Percentiles rank a stretch among this genome's conserved stretches.
These are phyloP conservation scores for Caenorhabditis imperialis DNA, from an alignment of 2,888 invertebrate species.

Conservation along the genomic window DNA sequence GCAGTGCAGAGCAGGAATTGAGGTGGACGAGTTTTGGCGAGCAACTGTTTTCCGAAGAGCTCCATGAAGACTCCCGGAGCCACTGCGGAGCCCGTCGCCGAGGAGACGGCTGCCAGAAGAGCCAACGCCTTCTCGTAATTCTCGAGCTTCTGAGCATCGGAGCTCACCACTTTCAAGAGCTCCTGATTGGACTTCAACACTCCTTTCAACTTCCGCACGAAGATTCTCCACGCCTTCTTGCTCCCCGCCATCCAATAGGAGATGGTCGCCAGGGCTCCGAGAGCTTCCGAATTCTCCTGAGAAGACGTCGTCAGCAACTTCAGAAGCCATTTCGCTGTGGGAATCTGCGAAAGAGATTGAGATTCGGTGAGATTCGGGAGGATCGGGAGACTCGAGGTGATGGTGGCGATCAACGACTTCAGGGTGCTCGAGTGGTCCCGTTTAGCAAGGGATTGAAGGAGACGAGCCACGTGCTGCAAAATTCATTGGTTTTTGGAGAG, in stretches of 20 bases:
- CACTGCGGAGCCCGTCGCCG: neutral
- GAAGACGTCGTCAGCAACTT: neutral
- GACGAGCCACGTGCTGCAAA: constrained; percentile 48
- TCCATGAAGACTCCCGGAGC: constrained; percentile 35
- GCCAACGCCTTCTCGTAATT: constrained; percentile 35
- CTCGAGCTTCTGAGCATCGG: constrained; percentile 13
- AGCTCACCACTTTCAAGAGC: constrained; percentile 2
- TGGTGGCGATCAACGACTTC: constrained; percentile 38
- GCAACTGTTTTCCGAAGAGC: constrained; percentile 42
- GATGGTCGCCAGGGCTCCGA: constrained; percentile 32
- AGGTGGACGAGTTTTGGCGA: constrained; percentile 48
- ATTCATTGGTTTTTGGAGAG: neutral
- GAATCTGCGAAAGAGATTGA: constrained; percentile 16
- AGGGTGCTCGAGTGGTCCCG: constrained; percentile 46
- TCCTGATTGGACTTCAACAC: constrained; percentile 5
- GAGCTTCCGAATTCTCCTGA: constrained; percentile 10
- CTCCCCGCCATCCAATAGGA: constrained; percentile 50
- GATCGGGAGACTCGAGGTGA: constrained; percentile 20
- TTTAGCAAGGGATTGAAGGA: constrained; percentile 51
- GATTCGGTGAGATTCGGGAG: constrained; percentile 21
- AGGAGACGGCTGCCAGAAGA: constrained; percentile 33
- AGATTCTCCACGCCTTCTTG: constrained; percentile 31
- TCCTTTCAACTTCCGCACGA: constrained; percentile 24
- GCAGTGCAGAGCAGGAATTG: constrained; percentile 41
- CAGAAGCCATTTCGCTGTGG: constrained; percentile 40